These are phyloP conservation scores for Zapus hudsonius DNA, from an alignment of 2,113 vertebrate genomes.

Conservation along the genomic window DNA sequence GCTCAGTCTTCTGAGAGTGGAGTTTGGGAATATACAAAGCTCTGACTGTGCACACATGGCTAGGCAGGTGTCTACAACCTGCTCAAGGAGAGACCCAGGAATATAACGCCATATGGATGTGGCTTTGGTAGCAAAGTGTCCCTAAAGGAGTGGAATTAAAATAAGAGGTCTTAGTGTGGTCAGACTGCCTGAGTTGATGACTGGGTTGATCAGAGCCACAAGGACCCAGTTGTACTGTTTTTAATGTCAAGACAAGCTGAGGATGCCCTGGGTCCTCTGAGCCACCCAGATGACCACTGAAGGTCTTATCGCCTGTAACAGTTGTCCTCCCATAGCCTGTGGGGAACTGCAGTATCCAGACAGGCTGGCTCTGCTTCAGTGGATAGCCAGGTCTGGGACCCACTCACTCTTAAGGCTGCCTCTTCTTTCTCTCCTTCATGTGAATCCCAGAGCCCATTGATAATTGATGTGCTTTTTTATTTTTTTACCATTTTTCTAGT, in stretches of 20 bases:
- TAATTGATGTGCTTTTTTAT: no score
- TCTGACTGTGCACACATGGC: not conserved
- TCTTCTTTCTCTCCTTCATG: not conserved
- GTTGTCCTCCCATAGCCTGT: not conserved
- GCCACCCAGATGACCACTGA: not conserved
- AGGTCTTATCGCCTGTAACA: no score
- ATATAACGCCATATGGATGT: not conserved
- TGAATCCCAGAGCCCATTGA: not conserved
- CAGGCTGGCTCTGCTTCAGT: not conserved
- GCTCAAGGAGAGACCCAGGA: not conserved
- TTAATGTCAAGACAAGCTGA: not conserved
- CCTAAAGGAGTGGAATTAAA: not conserved
- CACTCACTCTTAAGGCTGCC: not conserved
- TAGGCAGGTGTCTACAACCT: not conserved
- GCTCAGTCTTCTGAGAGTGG: not conserved
- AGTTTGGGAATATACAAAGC: not conserved
- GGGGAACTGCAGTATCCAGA: not conserved
- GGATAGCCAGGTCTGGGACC: no score
- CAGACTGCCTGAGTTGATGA: no score
- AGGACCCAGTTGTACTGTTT: not conserved
- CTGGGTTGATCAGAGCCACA: not conserved
- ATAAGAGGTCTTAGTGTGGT: not conserved
- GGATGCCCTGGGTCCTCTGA: not conserved
- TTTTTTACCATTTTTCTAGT: no score
- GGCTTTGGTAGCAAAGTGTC: not conserved